Evolutionary conservation across 2,888 invertebrate genomes (phyloP).

Genomic region (Mythimna pallens): DNA sequence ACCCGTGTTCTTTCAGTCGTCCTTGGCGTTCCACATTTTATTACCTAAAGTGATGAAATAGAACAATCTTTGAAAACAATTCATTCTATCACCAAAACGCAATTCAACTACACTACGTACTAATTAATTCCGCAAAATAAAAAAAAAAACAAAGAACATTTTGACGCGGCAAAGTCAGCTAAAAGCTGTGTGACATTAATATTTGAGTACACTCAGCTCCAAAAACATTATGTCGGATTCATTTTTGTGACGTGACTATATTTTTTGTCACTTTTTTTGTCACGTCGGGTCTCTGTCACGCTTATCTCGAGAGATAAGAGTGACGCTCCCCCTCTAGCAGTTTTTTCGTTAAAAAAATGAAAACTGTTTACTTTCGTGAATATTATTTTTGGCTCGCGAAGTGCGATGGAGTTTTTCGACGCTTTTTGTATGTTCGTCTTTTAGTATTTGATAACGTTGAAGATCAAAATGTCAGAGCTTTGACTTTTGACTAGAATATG

Average conservation of each 20-base stretch:
- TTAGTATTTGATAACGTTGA: slow-evolving; percentile 16
- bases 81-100: background rate
- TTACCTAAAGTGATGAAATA: background rate
- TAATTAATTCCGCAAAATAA: slow-evolving; percentile 43
- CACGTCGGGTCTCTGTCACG: slow-evolving; percentile 67
- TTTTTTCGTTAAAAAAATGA: slow-evolving; percentile 62
- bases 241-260: slow-evolving; percentile 64
- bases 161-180: slow-evolving; percentile 42
- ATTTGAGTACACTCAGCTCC: slow-evolving; percentile 61
- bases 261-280: slow-evolving; percentile 71
- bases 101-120: background rate
- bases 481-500: background rate
- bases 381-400: slow-evolving; percentile 36
- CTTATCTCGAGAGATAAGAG: slow-evolving; percentile 72
- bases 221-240: slow-evolving; percentile 66
- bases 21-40: no score
- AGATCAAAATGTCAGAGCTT: slow-evolving; percentile 7
- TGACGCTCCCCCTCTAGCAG: slow-evolving; percentile 59
- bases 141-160: slow-evolving; percentile 23
- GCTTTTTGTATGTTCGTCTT: slow-evolving; percentile 18
- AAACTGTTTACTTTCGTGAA: slow-evolving; percentile 48
- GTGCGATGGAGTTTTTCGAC: background rate
- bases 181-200: slow-evolving; percentile 60
- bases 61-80: background rate
- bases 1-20: no score